Conservation (phyloP, 2,888 invertebrate species). For the Diarsia rubi region DNA sequence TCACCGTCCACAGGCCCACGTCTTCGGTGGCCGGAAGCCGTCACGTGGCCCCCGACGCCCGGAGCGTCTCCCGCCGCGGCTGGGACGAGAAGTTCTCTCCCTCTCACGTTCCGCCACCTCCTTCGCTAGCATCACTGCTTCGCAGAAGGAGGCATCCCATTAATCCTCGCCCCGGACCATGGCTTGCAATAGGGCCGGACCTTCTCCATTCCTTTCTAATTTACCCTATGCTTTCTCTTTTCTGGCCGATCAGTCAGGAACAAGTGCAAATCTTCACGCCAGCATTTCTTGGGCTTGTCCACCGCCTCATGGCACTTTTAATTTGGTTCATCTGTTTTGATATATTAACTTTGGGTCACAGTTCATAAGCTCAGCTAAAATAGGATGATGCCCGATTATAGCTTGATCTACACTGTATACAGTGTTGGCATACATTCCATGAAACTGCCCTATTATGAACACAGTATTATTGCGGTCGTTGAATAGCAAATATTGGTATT, state of each 20-base stretch:
- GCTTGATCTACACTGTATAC: neutral
- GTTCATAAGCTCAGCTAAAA: neutral
- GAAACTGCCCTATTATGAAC: neutral
- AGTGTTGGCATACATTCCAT: neutral
- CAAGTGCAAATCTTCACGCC: neutral
- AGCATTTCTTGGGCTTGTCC: neutral
- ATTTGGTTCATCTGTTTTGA: neutral
- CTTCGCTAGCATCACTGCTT: too few species aligned
- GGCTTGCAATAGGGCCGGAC: too few species aligned
- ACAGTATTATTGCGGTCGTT: neutral
- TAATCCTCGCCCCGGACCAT: too few species aligned
- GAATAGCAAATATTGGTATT: conserved; percentile 17
- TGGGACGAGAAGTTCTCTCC: too few species aligned
- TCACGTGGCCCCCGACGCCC: too few species aligned
- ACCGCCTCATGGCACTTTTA: too few species aligned
- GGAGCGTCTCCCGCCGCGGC: too few species aligned
- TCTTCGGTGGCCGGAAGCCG: too few species aligned
- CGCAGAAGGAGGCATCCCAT: too few species aligned
- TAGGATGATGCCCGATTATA: neutral
- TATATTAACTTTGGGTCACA: too few species aligned
- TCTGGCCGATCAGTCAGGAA: neutral
- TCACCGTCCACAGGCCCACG: too few species aligned
- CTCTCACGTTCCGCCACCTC: too few species aligned
- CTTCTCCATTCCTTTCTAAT: neutral
- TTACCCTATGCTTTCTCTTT: neutral